phyloP scores from a whole-genome alignment of 2,797 vertebrate species.

The Brachymystax lenok region DNA sequence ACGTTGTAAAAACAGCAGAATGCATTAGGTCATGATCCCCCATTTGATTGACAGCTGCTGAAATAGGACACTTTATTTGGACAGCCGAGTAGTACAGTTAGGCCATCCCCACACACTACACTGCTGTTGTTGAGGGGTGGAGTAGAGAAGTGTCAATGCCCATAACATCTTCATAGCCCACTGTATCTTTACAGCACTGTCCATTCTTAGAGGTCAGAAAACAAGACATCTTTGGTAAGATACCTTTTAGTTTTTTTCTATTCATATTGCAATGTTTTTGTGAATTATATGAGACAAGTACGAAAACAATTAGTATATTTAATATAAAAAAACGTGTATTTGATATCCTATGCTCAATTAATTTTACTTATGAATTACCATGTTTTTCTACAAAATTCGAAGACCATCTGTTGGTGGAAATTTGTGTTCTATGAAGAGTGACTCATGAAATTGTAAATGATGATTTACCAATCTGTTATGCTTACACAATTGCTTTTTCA shows the following conservation, averaged over 20 bases:
- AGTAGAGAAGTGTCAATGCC: background rate
- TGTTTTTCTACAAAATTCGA: background rate
- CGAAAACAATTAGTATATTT: background rate
- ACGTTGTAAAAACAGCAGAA: slow-evolving; percentile 18
- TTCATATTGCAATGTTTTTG: background rate
- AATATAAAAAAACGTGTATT: background rate
- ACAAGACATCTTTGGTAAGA: slow-evolving; percentile 50
- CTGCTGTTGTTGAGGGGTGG: slow-evolving; percentile 8
- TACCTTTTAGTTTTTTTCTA: background rate
- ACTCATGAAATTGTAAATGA: background rate
- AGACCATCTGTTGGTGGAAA: background rate
- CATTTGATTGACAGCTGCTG: slow-evolving; percentile 43
- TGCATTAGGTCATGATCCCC: slow-evolving; percentile 19
- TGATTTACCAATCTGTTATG: background rate
- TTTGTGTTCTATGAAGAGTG: background rate
- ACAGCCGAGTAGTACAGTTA: slow-evolving; percentile 35
- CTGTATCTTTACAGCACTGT: slow-evolving; percentile 33
- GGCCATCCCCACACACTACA: slow-evolving; percentile 24
- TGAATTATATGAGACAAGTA: background rate
- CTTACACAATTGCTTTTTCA: background rate
- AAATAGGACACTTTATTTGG: slow-evolving; percentile 46
- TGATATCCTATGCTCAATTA: background rate
- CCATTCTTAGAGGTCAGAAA: slow-evolving; percentile 16
- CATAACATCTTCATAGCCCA: background rate
- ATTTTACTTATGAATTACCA: background rate